Base-by-base conservation (phyloP, 1,140 invertebrate genomes). In the Cotesia chilonis region DNA sequence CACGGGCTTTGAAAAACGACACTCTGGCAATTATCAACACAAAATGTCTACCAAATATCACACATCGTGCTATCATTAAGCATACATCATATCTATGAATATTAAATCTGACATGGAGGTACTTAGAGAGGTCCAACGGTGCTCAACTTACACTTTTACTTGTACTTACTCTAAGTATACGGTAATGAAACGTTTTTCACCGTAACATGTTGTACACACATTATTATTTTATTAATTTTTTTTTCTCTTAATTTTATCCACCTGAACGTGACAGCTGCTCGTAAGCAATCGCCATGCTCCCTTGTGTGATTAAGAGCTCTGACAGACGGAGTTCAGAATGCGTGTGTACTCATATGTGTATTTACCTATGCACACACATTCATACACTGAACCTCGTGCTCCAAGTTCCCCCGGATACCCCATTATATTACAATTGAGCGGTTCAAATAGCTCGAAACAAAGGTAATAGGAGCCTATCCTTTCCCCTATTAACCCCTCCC, bases 201-300 rank as follows among this genome's bases (percentile, higher is more conserved):
- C 35, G n/a, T 10, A 12, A 20, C 28, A 28, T 55, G 28, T 17
- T 55, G 28, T 17, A 9, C 5, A 47, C 20, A 12, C 17, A 20
- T 70, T 52, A 20, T 70, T 47, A 17, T 6, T 47, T 41, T 67
- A 6, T 71, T 55, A 52, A 14, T 71, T 63, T 64, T 12, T 51
- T 64, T 36, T 37, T 67, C 47, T 67, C 28, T 67, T 72, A 67
- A 35, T 38, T 68, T 20, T 60, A 54, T 70, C 36, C 73, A 73
- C 73, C 73, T 75, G 76, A 75, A 70, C 71, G 64, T 78, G 76
- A 76, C 76, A 78, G 76, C 74, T 74, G 76, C 63, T 38, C 20
- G 61, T 73, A 71, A 63, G 68, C 67, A 69, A 72, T 71, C 54
- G 47, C 35, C 37, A 28, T 60, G 35, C 67, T 65, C 37, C 35